Base-by-base conservation (phyloP, 2,888 invertebrate species). In the Loripinus fragilis region DNA sequence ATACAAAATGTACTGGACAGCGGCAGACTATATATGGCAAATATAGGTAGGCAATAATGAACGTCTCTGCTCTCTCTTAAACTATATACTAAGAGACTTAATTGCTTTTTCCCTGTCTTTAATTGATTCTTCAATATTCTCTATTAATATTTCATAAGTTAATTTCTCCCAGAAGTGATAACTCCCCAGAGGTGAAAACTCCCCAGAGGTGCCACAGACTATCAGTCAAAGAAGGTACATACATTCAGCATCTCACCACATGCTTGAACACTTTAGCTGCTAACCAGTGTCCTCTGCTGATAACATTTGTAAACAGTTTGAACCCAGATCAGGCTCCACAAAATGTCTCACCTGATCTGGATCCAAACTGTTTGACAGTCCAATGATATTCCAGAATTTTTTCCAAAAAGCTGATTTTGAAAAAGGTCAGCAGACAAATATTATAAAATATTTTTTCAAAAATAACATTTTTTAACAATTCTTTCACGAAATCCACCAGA, bases 51-150 rank as follows among this genome's bases (percentile, higher is more conserved):
- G 10, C 33, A 12, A 8, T 60, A 60, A 60, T 30, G 8, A 60
- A 33, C 33, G 15, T 33, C 60, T 33, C 10, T 23, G 12, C 33
- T 60, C 20, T 60, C n/a, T n/a, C n/a, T n/a, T n/a, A 17, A 33
- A 60, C 60, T 60, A 60, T 28, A n/a, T n/a, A n/a, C n/a, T n/a
- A 60, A 28, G 60, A 30, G 33, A 1, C 60, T 60, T 60, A 60
- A 33, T 60, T 60, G 55, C 3, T 28, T 28, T 60, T 33, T 17
- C 10, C 33, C 20, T 33, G 33, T 60, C 60, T 60, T 10, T 33
- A 60, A 60, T 60, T 60, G 23, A 17, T 60, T 60, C 33, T 33
- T 33, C 33, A 60, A 60, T 60, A 60, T 33, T 25, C n/a, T 25
- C 7, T 17, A 52, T 52, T 52, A 52, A 52, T 52, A 52, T 52